Evolutionary conservation across 2,113 vertebrate species (phyloP), one percentile per base, ranked within the genome.

Genomic region (Castor canadensis): DNA sequence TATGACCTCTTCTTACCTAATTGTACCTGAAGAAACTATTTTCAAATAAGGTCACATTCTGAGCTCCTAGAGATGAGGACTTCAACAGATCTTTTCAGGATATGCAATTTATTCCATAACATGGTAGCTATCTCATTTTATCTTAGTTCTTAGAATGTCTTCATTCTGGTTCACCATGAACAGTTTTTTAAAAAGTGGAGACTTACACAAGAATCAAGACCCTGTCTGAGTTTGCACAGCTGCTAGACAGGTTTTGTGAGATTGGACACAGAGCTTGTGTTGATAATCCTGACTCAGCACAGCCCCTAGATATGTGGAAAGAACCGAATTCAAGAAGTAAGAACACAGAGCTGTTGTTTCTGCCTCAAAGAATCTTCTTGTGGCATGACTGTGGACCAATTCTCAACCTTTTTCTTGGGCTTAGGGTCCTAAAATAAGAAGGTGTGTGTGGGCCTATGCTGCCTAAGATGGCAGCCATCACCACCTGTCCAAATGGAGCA

Each of bases 301-400:
- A 30, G 30, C 10, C 47, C 24, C 16, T n/a, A 38, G 64, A 45
- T 15, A 22, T 9, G 15, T 6, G 47, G 38, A 20, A 60, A 66
- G 17, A 3, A 5, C 8, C 3, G 64, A 52, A 0, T 3, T 38
- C 7, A 2, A 28, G 22, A 49, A 16, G 2, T 9, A 17, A 66
- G 13, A 66, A 3, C 58, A 30, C 40, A 45, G 49, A 7, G 13
- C 40, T n/a, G 1, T 8, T 22, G 35, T 10, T 47, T 87, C 40
- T 64, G 43, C 43, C 45, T 20, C 35, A 72, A 76, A 9, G 8
- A 24, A 4, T 56, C 38, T 79, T 47, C 32, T 16, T 30, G 24
- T 1, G 28, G 6, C 3, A 2, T 13, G 38, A 5, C 4, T 32
- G 20, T 6, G 4, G 16, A 6, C 3, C 71, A 62, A 1, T 54